Percentiles rank a stretch among this genome's conserved stretches.
phyloP scores from a whole-genome alignment of 2,888 invertebrate genomes.

The Ennomos erosarius region DNA sequence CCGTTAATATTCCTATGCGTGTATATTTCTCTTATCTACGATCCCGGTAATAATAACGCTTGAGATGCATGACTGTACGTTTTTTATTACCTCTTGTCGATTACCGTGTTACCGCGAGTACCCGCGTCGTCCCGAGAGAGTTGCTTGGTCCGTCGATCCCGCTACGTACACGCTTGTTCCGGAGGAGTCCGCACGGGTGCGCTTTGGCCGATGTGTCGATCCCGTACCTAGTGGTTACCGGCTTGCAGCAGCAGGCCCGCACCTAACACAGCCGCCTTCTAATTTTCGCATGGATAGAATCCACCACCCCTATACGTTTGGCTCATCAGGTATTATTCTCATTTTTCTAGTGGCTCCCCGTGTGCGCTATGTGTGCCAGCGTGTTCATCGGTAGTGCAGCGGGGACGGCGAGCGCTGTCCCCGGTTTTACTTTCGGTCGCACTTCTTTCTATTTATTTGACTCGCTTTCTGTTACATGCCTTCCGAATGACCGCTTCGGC shows the following conservation, averaged over 20 bases:
- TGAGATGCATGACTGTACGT: conserved; percentile 94
- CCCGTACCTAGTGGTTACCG: conserved; percentile 78
- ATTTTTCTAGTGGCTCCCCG: conserved; percentile 80
- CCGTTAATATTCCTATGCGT: conserved; percentile 82
- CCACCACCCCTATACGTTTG: conserved; percentile 84
- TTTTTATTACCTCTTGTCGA: conserved; percentile 86
- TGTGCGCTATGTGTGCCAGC: conserved; percentile 81
- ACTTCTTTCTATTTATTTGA: conserved; percentile 80
- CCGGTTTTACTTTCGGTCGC: conserved; percentile 70
- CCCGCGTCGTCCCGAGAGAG: conserved; percentile 79
- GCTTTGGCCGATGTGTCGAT: conserved; percentile 81
- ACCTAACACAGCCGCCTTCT: conserved; percentile 84
- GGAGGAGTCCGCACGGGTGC: conserved; percentile 80
- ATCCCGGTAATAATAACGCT: conserved; percentile 96
- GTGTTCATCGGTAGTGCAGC: conserved; percentile 74
- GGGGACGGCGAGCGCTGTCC: conserved; percentile 69
- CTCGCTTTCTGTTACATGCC: conserved; percentile 86
- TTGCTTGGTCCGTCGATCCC: conserved; percentile 83
- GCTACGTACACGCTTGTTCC: conserved; percentile 84
- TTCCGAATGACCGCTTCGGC: conserved; percentile 84
- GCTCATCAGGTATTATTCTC: conserved; percentile 84
- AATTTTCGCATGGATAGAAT: conserved; percentile 84
- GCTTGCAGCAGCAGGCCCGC: conserved; percentile 80
- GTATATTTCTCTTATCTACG: conserved; percentile 85
- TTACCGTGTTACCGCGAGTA: conserved; percentile 77